Percentiles rank a stretch among this genome's conserved stretches.
These are phyloP conservation scores for Vombatus ursinus DNA, from an alignment of 2,113 vertebrate species.

Conservation along the genomic window DNA sequence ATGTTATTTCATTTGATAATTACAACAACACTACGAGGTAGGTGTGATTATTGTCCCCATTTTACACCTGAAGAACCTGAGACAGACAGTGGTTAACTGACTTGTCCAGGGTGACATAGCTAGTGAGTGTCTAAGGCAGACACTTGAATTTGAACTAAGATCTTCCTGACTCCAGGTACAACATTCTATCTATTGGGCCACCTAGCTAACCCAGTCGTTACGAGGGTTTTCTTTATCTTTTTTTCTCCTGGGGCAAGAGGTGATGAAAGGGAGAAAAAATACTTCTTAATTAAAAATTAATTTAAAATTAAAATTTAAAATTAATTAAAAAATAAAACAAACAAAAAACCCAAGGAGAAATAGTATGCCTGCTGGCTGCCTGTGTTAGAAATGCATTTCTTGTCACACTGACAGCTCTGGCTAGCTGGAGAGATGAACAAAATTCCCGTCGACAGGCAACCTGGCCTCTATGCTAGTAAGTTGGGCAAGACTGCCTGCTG, in stretches of 20 bases:
- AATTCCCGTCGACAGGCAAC: background rate
- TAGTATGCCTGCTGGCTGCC: background rate
- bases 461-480: background rate
- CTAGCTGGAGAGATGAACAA: background rate
- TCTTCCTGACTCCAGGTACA: background rate
- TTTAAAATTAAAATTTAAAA: background rate
- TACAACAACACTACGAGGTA: background rate
- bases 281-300: background rate
- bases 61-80: background rate
- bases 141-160: background rate
- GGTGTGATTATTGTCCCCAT: background rate
- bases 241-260: rapidly evolving
- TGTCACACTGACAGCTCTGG: background rate
- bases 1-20: background rate
- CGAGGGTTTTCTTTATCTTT: background rate
- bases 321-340: background rate
- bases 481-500: background rate
- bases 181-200: background rate
- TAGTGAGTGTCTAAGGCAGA: background rate
- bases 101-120: background rate
- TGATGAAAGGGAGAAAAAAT: background rate
- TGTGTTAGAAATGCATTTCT: background rate
- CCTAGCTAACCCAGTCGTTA: background rate
- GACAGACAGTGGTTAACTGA: background rate
- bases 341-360: background rate